Percentiles rank a stretch among this genome's conserved stretches.
Conservation (phyloP, 1,140 invertebrate genomes). For the Drosophila auraria region DNA sequence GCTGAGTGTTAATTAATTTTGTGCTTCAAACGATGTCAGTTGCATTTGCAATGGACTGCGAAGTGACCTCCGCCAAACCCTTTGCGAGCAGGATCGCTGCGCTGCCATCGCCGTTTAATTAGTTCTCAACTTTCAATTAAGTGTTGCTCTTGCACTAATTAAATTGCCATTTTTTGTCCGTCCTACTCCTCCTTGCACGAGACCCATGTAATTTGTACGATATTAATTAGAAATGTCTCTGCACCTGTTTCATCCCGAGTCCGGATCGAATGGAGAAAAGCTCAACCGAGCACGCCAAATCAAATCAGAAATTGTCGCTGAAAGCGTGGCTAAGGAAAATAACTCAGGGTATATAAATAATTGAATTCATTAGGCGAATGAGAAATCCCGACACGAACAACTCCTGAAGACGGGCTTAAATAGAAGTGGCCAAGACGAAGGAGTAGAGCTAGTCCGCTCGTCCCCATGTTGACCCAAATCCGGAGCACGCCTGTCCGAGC, state of each 20-base stretch:
- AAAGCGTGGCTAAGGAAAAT: slow-evolving; percentile 45
- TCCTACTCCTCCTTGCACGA: slow-evolving; percentile 8
- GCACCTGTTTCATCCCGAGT: slow-evolving; percentile 19
- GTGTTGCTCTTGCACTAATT: slow-evolving; percentile 79
- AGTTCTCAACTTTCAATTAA: slow-evolving; percentile 76
- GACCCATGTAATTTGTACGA: slow-evolving; percentile 69
- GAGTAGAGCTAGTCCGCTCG: not conserved
- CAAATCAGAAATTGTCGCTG: slow-evolving; percentile 60
- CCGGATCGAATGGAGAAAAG: slow-evolving; percentile 47
- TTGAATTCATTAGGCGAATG: slow-evolving; percentile 85
- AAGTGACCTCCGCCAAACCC: slow-evolving; percentile 23
- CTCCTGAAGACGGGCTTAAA: slow-evolving; percentile 31
- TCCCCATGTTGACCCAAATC: slow-evolving; percentile 74
- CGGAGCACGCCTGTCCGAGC: slow-evolving; percentile 66
- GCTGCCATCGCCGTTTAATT: slow-evolving; percentile 66
- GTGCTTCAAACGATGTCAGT: slow-evolving; percentile 73
- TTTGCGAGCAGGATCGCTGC: slow-evolving; percentile 11
- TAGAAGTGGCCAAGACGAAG: slow-evolving; percentile 12
- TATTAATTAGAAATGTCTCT: slow-evolving; percentile 76
- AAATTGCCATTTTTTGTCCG: slow-evolving; percentile 74
- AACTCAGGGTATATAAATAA: slow-evolving; percentile 82
- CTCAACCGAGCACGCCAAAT: slow-evolving; percentile 65
- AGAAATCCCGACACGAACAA: slow-evolving; percentile 71
- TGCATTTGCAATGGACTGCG: slow-evolving; percentile 69
- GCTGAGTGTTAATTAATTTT: slow-evolving; percentile 81